These are phyloP conservation scores for Lasioglossum figueresi DNA, from an alignment of 2,888 invertebrate species.

Conservation along the genomic window DNA sequence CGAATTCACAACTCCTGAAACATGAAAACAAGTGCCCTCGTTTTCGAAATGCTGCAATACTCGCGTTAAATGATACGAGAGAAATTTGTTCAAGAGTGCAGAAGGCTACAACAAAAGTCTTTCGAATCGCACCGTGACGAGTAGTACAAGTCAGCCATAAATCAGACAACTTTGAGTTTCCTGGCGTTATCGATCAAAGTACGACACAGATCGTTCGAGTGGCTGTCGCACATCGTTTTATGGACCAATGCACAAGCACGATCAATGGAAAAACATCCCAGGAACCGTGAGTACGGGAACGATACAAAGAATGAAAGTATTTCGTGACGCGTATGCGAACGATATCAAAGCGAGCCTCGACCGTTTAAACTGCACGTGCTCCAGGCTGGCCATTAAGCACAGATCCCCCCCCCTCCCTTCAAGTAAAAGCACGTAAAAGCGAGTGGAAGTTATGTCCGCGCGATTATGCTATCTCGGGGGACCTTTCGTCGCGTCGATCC, in stretches of 20 bases:
- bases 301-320: not conserved
- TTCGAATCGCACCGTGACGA: not conserved
- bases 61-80: not conserved
- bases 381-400: not conserved
- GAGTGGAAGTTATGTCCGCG: slow-evolving; percentile 9
- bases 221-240: not conserved
- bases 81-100: not conserved
- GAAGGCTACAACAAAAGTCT: not conserved
- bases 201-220: not conserved
- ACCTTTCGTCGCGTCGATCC: slow-evolving; percentile 51
- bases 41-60: not conserved
- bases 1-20: not conserved
- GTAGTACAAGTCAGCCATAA: not conserved
- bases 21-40: not conserved
- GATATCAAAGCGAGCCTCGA: not conserved
- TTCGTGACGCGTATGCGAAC: not conserved
- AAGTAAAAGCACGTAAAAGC: slow-evolving; percentile 6
- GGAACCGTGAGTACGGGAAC: not conserved
- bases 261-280: not conserved
- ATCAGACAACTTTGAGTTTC: not conserved
- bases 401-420: too few relatives aligned
- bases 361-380: not conserved
- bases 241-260: not conserved
- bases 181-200: not conserved
- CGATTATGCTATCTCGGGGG: slow-evolving; percentile 54